These are phyloP conservation scores for Alectura lathami DNA, from an alignment of 2,113 vertebrate species.

Conservation along the genomic window DNA sequence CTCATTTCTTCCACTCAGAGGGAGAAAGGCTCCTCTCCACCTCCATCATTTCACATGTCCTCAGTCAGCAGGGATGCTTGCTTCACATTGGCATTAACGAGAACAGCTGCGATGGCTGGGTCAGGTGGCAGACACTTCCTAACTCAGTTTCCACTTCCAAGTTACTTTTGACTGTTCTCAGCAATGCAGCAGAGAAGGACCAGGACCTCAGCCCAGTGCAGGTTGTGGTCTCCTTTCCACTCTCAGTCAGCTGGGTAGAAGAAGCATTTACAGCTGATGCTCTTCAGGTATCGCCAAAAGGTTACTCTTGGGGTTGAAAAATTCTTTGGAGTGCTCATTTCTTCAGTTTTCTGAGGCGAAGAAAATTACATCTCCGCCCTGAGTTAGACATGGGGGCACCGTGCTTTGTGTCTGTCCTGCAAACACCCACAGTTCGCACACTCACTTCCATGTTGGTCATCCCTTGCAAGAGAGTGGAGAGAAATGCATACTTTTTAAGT, in stretches of 20 bases:
- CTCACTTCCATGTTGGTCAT: rapidly evolving
- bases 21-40: background rate
- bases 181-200: background rate
- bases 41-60: background rate
- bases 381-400: background rate
- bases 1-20: background rate
- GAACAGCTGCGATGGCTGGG: background rate
- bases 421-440: background rate
- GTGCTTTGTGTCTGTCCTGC: background rate
- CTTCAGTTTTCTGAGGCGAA: background rate
- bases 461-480: background rate
- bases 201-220: background rate
- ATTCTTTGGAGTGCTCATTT: background rate
- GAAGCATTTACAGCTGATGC: background rate
- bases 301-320: background rate
- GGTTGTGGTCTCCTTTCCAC: background rate
- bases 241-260: background rate
- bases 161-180: background rate
- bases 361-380: background rate
- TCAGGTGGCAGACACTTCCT: background rate
- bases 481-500: background rate
- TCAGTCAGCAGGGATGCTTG: background rate
- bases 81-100: background rate
- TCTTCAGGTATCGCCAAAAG: background rate
- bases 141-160: background rate